phyloP scores from a whole-genome alignment of 2,888 invertebrate genomes.

The Teleiodes luculella region DNA sequence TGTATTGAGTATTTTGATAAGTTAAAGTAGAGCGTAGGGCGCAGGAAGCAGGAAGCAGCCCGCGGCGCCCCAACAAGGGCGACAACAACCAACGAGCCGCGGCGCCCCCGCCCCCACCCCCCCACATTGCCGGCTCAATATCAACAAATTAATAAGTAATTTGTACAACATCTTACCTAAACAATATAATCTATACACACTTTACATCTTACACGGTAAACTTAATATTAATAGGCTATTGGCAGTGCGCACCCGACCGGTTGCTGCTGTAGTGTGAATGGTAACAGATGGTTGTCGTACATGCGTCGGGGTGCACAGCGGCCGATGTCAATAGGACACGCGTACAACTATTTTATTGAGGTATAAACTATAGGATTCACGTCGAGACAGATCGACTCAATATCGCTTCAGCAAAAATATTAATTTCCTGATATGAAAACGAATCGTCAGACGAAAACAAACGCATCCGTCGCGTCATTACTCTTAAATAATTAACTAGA shows the following conservation, averaged over 20 bases:
- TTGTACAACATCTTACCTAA: conserved; percentile 66
- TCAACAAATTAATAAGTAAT: conserved; percentile 57
- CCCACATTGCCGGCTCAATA: conserved; percentile 33
- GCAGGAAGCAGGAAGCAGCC: neutral
- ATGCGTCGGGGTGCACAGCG: conserved; percentile 6
- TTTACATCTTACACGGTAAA: conserved; percentile 67
- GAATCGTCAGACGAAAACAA: conserved; percentile 43
- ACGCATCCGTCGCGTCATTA: conserved; percentile 32
- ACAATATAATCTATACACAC: conserved; percentile 58
- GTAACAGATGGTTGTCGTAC: neutral
- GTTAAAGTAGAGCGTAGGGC: conserved; percentile 13
- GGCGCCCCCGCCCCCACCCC: neutral
- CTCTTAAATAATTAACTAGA: conserved; percentile 34
- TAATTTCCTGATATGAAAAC: conserved; percentile 60
- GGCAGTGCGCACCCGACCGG: conserved; percentile 5
- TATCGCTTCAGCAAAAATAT: conserved; percentile 55
- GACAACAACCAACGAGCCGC: conserved; percentile 31
- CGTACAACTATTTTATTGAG: conserved; percentile 72
- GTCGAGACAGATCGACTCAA: conserved; percentile 53
- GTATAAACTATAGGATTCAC: conserved; percentile 75
- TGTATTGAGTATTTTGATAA: conserved; percentile 37
- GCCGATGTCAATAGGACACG: conserved; percentile 68
- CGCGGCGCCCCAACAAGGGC: conserved; percentile 38
- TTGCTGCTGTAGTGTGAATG: neutral
- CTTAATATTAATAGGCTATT: conserved; percentile 74